phyloP scores from a whole-genome alignment of 2,113 vertebrate genomes.

The Girardinichthys multiradiatus region DNA sequence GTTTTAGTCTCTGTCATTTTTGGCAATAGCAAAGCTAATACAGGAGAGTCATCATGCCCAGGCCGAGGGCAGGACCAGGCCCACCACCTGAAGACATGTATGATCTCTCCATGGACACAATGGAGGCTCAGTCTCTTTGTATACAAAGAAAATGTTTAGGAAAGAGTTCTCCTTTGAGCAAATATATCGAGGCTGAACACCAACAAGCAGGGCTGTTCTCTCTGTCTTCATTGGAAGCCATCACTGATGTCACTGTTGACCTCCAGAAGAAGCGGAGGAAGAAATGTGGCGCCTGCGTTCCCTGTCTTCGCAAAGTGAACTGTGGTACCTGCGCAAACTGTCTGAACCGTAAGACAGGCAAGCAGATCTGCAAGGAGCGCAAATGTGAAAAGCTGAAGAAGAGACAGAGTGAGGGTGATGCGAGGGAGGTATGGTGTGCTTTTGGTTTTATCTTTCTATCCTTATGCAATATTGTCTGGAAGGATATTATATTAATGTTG shows the following conservation, averaged over 20 bases:
- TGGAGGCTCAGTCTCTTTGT: conserved; percentile 58
- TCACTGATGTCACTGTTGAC: conserved; percentile 48
- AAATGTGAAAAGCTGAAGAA: conserved; percentile 87
- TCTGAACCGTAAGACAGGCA: conserved; percentile 85
- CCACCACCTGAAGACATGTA: conserved; percentile 52
- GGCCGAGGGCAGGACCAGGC: conserved; percentile 32
- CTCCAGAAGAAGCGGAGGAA: conserved; percentile 84
- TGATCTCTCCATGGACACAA: conserved; percentile 60
- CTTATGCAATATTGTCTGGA: background rate
- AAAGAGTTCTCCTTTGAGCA: conserved; percentile 71
- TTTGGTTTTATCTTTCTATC: no score
- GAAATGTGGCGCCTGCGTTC: conserved; percentile 84
- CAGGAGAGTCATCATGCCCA: conserved; percentile 65
- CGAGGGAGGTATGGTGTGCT: conserved; percentile 33
- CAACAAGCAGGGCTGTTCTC: conserved; percentile 76
- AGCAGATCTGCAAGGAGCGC: conserved; percentile 90
- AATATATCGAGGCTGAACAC: conserved; percentile 79
- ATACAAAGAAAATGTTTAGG: conserved; percentile 33
- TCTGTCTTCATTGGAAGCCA: conserved; percentile 31
- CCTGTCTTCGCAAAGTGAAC: conserved; percentile 85
- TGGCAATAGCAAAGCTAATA: conserved; percentile 6
- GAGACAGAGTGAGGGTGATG: conserved; percentile 68
- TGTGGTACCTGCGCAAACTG: conserved; percentile 88
- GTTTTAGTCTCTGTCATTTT: conserved; percentile 15
- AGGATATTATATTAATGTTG: background rate